A percentile compares a stretch with the other conserved stretches of the same genome.
Evolutionary conservation across 1,140 invertebrate species (phyloP).

Genomic region (Trachymyrmex cornetzi): DNA sequence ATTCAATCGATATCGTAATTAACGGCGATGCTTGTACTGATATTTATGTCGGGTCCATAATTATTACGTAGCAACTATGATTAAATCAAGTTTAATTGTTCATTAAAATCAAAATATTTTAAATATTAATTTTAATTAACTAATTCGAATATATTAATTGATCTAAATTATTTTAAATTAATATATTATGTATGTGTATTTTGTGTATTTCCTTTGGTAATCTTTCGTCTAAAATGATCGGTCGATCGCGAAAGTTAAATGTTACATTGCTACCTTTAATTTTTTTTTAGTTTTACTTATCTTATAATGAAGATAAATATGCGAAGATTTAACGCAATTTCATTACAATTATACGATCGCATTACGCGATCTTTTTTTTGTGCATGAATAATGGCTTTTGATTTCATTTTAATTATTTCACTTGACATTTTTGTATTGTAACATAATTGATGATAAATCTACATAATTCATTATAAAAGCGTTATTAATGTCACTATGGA

Average conservation of each 20-base stretch:
- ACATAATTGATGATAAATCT: background rate
- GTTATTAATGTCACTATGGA: background rate
- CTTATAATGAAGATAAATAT: background rate
- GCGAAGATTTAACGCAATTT: background rate
- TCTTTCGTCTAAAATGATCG: background rate
- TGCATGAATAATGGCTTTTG: background rate
- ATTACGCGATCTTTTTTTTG: background rate
- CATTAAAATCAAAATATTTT: conserved; percentile 7
- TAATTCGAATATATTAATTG: conserved; percentile 7
- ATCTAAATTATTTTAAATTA: conserved; percentile 4
- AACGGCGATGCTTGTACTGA: conserved; percentile 3
- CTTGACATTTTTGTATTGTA: background rate
- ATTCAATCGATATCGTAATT: conserved; percentile 51
- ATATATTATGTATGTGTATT: too few species aligned
- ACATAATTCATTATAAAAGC: background rate
- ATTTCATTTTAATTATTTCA: background rate
- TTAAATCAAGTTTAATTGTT: conserved; percentile 23
- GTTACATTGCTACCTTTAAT: background rate
- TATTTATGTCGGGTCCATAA: background rate
- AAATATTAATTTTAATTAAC: conserved; percentile 1
- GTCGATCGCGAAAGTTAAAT: background rate
- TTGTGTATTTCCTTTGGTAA: background rate
- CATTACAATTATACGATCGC: background rate
- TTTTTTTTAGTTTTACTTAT: background rate
- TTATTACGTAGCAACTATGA: background rate